Percentiles rank a stretch among this genome's conserved stretches.
Conservation (phyloP, 2,888 invertebrate species). For the Plebejus argus region DNA sequence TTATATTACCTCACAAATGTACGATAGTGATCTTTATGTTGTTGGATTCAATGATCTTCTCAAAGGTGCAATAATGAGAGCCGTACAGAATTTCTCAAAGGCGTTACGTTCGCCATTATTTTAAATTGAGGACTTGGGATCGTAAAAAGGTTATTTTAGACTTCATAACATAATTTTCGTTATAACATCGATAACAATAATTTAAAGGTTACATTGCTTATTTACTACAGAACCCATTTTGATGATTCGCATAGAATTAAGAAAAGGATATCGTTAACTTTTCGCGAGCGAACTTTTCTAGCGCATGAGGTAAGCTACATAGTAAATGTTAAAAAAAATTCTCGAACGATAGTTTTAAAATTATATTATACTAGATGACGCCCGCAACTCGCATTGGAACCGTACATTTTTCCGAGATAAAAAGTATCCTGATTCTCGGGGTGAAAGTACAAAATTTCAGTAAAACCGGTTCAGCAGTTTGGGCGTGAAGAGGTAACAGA, state of each 20-base stretch:
- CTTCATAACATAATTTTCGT: background rate
- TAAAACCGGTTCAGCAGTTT: no score
- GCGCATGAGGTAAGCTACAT: no score
- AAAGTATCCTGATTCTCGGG: no score
- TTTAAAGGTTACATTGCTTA: background rate
- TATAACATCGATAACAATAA: background rate
- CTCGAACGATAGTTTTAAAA: background rate
- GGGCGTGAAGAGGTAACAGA: no score
- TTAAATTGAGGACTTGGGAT: background rate
- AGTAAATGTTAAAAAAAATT: no score
- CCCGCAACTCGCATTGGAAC: no score
- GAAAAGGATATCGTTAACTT: no score
- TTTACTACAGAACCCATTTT: background rate
- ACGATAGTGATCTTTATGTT: background rate
- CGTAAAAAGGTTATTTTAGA: background rate
- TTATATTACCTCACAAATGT: background rate
- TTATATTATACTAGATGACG: background rate
- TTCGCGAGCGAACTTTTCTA: no score
- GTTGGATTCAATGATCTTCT: background rate
- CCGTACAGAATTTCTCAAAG: background rate
- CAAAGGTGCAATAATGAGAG: background rate
- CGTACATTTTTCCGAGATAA: no score
- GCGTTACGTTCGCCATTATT: constrained; percentile 3
- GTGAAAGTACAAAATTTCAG: no score
- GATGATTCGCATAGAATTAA: background rate